These are phyloP conservation scores for Malurus alboscapulatus DNA, from an alignment of 2,113 vertebrate species.

Conservation along the genomic window DNA sequence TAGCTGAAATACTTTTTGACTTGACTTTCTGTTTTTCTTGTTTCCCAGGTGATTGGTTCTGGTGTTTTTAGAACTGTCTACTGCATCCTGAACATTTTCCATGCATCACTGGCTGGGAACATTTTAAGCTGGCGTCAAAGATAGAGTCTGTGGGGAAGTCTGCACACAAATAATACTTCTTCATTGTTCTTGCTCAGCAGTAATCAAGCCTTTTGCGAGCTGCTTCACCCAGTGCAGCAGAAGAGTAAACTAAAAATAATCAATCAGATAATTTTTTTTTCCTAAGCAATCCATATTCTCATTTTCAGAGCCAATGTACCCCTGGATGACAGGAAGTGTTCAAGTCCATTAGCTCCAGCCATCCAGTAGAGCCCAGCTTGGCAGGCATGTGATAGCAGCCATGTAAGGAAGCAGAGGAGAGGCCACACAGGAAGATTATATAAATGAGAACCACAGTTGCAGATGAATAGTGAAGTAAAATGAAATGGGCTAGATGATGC, in stretches of 20 bases:
- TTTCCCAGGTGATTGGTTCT: constrained; percentile 67
- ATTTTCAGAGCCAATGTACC: neutral
- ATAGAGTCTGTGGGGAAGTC: constrained; percentile 46
- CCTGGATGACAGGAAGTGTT: neutral
- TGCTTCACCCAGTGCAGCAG: neutral
- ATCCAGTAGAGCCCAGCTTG: neutral
- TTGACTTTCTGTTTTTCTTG: constrained; percentile 63
- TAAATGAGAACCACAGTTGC: constrained; percentile 21
- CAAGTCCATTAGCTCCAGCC: neutral
- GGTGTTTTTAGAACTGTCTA: constrained; percentile 61
- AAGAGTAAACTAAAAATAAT: constrained; percentile 10
- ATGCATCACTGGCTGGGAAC: constrained; percentile 58
- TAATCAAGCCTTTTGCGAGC: constrained; percentile 16
- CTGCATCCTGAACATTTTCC: constrained; percentile 66
- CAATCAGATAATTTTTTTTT: neutral
- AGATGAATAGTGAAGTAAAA: constrained; percentile 24
- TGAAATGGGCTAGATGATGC: neutral
- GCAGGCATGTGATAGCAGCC: neutral
- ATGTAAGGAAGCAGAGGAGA: constrained; percentile 2
- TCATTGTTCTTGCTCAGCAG: constrained; percentile 32
- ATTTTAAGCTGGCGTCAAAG: constrained; percentile 62
- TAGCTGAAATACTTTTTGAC: constrained; percentile 43
- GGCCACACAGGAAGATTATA: constrained; percentile 52
- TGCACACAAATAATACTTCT: constrained; percentile 5
- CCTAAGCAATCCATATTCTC: neutral